Evolutionary conservation across 2,797 vertebrate species (phyloP).

Genomic region (Florisuga fusca): DNA sequence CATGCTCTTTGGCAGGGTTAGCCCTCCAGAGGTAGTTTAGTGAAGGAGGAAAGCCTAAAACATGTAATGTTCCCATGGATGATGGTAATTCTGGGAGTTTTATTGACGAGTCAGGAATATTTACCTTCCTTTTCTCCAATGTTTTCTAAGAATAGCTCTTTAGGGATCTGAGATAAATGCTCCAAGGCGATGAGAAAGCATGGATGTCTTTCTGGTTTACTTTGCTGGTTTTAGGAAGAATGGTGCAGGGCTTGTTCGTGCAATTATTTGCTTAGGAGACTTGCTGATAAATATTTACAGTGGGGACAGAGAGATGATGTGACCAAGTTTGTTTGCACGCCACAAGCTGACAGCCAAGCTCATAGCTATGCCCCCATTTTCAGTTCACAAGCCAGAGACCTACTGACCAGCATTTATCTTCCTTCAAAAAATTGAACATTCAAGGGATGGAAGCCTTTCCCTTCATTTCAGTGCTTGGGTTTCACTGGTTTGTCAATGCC

Average conservation of each 20-base stretch:
- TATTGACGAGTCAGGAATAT: not conserved
- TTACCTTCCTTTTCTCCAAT: not conserved
- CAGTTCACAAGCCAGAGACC: not conserved
- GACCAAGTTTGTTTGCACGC: not conserved
- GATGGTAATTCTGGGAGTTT: not conserved
- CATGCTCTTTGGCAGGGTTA: not conserved
- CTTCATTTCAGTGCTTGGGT: not conserved
- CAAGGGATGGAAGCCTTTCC: not conserved
- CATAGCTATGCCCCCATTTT: not conserved
- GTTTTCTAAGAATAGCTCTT: not conserved
- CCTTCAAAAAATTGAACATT: not conserved
- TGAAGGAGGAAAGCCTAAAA: not conserved
- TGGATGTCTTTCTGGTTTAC: not conserved
- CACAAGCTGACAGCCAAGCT: not conserved
- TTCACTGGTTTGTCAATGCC: not conserved
- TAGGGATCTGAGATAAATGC: not conserved
- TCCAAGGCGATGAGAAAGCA: not conserved
- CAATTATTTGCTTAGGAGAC: not conserved
- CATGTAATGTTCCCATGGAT: not conserved
- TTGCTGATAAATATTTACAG: not conserved
- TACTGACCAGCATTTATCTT: not conserved
- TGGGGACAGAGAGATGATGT: not conserved
- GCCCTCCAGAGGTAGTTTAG: conserved; percentile 23
- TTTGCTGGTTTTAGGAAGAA: not conserved
- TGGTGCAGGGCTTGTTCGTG: not conserved